These are phyloP conservation scores for Machimus atricapillus DNA, from an alignment of 2,888 invertebrate species.

Conservation along the genomic window DNA sequence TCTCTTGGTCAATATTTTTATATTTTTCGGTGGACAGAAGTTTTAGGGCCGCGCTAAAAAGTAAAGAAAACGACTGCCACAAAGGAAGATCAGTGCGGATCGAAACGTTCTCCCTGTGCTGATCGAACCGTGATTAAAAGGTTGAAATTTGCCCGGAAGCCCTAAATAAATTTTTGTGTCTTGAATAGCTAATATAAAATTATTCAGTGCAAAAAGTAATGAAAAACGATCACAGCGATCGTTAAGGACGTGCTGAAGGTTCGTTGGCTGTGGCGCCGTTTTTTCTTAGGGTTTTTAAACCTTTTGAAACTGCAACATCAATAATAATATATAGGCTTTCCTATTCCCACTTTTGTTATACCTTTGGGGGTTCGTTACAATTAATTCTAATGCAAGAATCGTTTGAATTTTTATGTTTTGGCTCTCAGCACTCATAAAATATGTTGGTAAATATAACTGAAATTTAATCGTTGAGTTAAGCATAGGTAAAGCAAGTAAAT, in stretches of 20 bases:
- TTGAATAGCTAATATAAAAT: conserved; percentile 24
- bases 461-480: too few relatives aligned
- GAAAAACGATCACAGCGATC: background rate
- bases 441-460: too few relatives aligned
- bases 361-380: background rate
- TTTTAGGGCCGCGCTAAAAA: conserved; percentile 1
- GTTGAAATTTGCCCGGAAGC: conserved; percentile 41
- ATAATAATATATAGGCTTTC: background rate
- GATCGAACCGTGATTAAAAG: conserved; percentile 22
- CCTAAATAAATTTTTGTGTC: conserved; percentile 36
- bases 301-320: background rate
- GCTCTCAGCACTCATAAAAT: too few relatives aligned
- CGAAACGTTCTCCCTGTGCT: background rate
- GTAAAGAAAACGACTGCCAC: background rate
- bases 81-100: background rate
- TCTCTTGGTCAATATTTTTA: background rate
- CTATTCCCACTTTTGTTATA: background rate
- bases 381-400: background rate
- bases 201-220: background rate
- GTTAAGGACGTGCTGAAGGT: conserved; percentile 12
- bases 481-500: too few relatives aligned
- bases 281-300: background rate
- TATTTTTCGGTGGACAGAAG: conserved; percentile 40
- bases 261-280: conserved; percentile 7
- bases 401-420: background rate